Evolutionary conservation across 2,888 invertebrate genomes (phyloP), one percentile per base, ranked within the genome.

Genomic region (Geophilus truncorum): DNA sequence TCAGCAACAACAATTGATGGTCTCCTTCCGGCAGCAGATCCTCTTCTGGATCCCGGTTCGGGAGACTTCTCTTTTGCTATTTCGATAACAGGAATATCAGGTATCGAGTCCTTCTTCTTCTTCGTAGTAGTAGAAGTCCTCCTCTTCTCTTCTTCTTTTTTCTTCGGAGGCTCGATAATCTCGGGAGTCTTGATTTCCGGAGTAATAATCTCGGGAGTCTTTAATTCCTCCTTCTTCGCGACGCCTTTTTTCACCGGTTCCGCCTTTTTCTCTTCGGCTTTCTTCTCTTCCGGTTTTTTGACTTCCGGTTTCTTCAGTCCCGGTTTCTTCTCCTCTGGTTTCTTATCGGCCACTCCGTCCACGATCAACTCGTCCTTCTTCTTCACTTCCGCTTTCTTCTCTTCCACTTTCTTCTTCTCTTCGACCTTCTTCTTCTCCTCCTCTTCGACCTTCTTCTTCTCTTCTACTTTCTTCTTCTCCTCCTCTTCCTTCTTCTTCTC

Each of bases 1-100:
- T 96, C 96, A 87, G 95, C 94, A 87, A 96, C 95, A 86, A 96
- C 93, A 84, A 96, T 91, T 85, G 95, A 95, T 84, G 96, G 94
- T 85, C 96, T 91, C 28, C 84, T 83, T 57, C 82, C 83, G 80
- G 75, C 82, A 81, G 93, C 87, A 0, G 95, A 95, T 25, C 92
- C 90, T 86, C 94, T 94, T 84, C 94, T 90, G 84, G 90, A 89
- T 83, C 92, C 91, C 51, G 85, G 86, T 34, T 84, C 84, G 5
- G 90, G 89, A 1, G 93, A 92, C 28, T 93, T 91, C 85, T 91
- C 93, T 86, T 95, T 95, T 82, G 92, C 92, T 34, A 96, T 94
- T 87, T 95, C 95, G 86, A 96, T 94, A 76, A 85, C 85, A 15
- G 85, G 85, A 51, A 85, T 84, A 70, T 82, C 80, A 62, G 57